phyloP scores from a whole-genome alignment of 2,113 vertebrate species.

The Bagarius yarrelli region DNA sequence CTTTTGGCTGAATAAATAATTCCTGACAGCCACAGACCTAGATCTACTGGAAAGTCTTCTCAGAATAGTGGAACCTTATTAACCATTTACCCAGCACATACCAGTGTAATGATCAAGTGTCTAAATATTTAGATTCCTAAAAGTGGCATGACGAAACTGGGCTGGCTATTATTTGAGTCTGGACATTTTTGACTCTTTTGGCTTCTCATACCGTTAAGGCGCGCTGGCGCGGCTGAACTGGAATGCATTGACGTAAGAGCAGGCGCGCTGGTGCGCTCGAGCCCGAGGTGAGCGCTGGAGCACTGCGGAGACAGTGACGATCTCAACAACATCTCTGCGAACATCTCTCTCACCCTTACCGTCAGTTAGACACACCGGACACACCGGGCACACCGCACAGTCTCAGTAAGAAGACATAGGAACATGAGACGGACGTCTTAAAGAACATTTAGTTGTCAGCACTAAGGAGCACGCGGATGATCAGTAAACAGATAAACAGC shows the following conservation, averaged over 20 bases:
- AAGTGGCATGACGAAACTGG: too few relatives aligned
- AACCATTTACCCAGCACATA: background rate
- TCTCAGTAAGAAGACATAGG: background rate
- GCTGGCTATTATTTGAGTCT: background rate
- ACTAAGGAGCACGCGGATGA: constrained; percentile 2
- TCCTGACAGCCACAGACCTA: background rate
- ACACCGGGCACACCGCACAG: background rate
- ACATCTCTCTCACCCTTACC: background rate
- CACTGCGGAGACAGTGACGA: constrained; percentile 40
- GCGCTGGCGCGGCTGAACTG: constrained; percentile 54
- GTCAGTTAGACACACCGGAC: background rate
- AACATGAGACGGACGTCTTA: background rate
- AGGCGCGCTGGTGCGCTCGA: constrained; percentile 49
- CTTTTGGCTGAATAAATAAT: background rate
- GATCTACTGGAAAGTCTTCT: background rate
- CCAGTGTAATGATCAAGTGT: background rate
- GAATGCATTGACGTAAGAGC: constrained; percentile 75
- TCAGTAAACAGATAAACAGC: constrained; percentile 19
- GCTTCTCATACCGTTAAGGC: background rate
- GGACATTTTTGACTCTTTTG: constrained; percentile 20
- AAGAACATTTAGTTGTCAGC: background rate
- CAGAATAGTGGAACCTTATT: background rate
- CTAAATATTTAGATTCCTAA: background rate
- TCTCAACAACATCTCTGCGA: background rate
- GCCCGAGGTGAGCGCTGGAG: constrained; percentile 39